Evolutionary conservation across 1,140 invertebrate species (phyloP).

Genomic region (Lepidurus arcticus): DNA sequence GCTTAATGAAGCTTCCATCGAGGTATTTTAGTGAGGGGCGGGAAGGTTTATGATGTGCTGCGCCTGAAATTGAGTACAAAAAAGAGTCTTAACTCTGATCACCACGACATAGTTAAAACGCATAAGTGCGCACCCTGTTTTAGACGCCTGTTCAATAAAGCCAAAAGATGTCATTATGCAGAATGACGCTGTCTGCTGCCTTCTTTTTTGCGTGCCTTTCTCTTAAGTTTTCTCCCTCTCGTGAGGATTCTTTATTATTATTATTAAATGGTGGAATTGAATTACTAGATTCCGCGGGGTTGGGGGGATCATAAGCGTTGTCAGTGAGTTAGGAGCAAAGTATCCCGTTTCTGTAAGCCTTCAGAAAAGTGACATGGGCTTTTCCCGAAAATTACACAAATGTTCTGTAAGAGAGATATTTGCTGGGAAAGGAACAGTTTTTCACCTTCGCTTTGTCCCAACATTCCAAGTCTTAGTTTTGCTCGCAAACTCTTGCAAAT

Average conservation of each 20-base stretch:
- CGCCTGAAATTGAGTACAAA: not conserved
- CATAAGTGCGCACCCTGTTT: not conserved
- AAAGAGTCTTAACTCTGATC: not conserved
- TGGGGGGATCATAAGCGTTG: too few species aligned
- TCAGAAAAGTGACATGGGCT: too few species aligned
- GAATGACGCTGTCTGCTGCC: not conserved
- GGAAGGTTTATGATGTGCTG: not conserved
- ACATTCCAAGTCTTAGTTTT: too few species aligned
- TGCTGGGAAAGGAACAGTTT: too few species aligned
- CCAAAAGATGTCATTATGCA: not conserved
- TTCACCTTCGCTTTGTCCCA: too few species aligned
- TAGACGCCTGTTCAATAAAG: conserved; percentile 19
- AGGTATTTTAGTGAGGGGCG: not conserved
- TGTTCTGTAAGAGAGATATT: too few species aligned
- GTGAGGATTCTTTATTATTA: not conserved
- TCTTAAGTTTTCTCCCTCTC: not conserved
- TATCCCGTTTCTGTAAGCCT: too few species aligned
- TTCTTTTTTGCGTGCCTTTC: not conserved
- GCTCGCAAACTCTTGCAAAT: too few species aligned
- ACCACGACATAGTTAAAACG: not conserved
- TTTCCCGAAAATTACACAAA: too few species aligned
- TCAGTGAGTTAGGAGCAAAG: too few species aligned
- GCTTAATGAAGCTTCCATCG: not conserved
- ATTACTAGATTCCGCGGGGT: too few species aligned
- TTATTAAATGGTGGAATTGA: too few species aligned